Evolutionary conservation across 2,113 vertebrate genomes (phyloP), one percentile per base, ranked within the genome.

Genomic region (Xiphophorus maculatus): DNA sequence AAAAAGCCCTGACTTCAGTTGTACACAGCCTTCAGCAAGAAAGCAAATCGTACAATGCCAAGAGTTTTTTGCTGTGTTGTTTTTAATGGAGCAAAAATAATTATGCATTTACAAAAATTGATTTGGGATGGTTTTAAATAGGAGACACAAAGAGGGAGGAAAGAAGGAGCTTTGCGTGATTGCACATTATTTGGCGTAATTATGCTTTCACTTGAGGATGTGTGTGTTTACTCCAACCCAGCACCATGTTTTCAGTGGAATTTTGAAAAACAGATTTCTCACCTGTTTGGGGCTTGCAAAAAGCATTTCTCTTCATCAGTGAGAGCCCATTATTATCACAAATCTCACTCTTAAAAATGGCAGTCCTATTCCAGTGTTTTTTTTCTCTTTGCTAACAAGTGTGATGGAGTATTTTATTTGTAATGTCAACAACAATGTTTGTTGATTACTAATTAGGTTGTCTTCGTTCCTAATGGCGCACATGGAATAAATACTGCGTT

Each of bases 181-280:
- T 89, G 73, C 79, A 84, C 77, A 86, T 86, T 80, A 87, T 87
- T 80, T 88, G 81, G 32, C 37, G 13, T 88, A 92, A 91, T 92
- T 87, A 86, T 27, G 14, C 87, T 90, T 87, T 90, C 65, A 87
- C 77, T 81, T 84, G 80, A 81, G 85, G 76, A 88, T 80, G 35
- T 66, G 44, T 71, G 67, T 66, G 79, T 74, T 86, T 83, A 69
- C 78, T 54, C 68, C 75, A 32, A 40, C 63, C 66, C 71, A 79
- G 68, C 69, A 51, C 33, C 61, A 28, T 79, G 69, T 77, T 75
- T 77, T 90, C 30, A 35, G 66, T 32, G 1, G 66, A 64, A 73
- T 75, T 80, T 69, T 11, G 17, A 78, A 67, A 89, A 86, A 84
- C 48, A 60, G 61, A 77, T 87, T 83, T 84, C 66, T 80, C 82